Evolutionary conservation across 2,113 vertebrate species (phyloP), one percentile per base, ranked within the genome.

Genomic region (Tringa solitaria): DNA sequence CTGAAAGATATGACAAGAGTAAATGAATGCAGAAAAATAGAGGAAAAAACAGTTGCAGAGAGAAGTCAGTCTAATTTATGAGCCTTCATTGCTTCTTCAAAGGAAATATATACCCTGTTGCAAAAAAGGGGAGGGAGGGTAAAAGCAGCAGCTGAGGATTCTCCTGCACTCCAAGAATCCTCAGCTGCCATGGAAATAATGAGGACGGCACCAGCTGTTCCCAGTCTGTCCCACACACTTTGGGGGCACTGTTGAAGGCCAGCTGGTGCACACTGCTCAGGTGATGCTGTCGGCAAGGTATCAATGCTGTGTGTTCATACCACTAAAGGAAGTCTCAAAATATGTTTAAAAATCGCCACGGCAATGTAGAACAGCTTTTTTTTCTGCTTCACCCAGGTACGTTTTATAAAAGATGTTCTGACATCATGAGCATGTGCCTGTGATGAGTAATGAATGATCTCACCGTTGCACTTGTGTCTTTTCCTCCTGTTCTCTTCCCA

Each of bases 111-210:
- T 77, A 92, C 51, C 60, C 73, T 67, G 68, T 87, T 93, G 28
- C 30, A 74, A 85, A 80, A 83, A 68, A 33, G 4, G 21, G 45
- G 54, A 82, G 80, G 73, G 80, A 59, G 80, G 45, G 74, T 91
- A 84, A 91, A 96, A 82, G 41, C 77, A 92, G 94, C 91, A 95
- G 96, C 95, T 95, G 95, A 96, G 89, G 81, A 96, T 96, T 96
- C 65, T 59, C 21, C 57, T 59, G 57, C 57, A 59, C 57, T 59
- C 57, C 57, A 59, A 93, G 84, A 95, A 96, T 96, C 89, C 89
- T 97, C 96, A 97, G 94, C 95, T 93, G 96, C 89, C 86, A 87
- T 82, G 77, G 84, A 94, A 93, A 95, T 97, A 95, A 95, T 96
- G 69, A 96, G 81, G 70, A 84, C 0, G 0, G 59, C 77, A 89